These are phyloP conservation scores for Enteromius fasciolatus DNA, from an alignment of 2,797 vertebrate species.

Conservation along the genomic window DNA sequence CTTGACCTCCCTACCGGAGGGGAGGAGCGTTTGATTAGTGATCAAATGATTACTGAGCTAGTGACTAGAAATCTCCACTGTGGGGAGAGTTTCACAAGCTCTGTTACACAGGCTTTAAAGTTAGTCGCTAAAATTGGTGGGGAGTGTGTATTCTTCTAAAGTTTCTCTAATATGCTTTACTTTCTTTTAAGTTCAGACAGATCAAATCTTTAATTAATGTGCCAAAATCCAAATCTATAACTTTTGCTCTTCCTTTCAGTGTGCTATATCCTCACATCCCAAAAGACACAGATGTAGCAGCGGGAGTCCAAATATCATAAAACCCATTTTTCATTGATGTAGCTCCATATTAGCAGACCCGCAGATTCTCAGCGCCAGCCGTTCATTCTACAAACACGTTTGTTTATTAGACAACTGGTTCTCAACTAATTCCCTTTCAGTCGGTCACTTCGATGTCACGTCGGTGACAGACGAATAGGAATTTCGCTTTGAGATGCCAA, in stretches of 20 bases:
- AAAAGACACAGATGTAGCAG: not conserved
- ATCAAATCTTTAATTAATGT: slow-evolving; percentile 4
- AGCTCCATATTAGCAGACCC: not conserved
- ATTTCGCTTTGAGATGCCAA: too few species aligned
- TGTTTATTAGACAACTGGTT: not conserved
- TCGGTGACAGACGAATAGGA: too few species aligned
- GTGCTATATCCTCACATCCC: not conserved
- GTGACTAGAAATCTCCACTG: slow-evolving; percentile 34
- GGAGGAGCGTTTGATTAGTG: slow-evolving; percentile 58
- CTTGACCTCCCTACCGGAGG: slow-evolving; percentile 43
- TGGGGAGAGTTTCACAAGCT: slow-evolving; percentile 1
- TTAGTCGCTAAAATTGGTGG: slow-evolving; percentile 13
- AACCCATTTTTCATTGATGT: not conserved
- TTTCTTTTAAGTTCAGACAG: slow-evolving; percentile 18
- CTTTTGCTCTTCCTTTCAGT: not conserved
- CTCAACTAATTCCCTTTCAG: not conserved
- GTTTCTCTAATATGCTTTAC: slow-evolving; percentile 8
- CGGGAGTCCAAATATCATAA: not conserved
- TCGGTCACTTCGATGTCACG: too few species aligned
- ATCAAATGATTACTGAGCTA: slow-evolving; percentile 64
- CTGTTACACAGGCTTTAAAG: slow-evolving; percentile 20
- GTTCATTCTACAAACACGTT: not conserved
- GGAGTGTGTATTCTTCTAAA: not conserved
- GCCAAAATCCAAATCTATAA: slow-evolving; percentile 14
- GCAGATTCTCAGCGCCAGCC: not conserved